Conservation (phyloP, 2,797 vertebrate species). For the Fistularia tabacaria region DNA sequence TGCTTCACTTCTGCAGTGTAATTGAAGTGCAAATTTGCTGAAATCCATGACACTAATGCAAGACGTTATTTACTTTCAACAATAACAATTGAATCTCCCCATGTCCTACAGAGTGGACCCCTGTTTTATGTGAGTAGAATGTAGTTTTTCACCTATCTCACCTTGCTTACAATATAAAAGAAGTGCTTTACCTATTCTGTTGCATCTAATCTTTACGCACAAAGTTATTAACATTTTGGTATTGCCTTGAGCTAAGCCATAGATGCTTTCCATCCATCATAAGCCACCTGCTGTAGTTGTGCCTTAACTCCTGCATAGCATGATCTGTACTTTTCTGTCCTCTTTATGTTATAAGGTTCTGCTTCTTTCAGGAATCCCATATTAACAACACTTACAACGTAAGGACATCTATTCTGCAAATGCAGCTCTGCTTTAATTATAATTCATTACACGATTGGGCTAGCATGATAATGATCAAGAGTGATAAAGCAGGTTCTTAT, state of each 20-base stretch:
- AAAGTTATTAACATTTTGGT: slow-evolving; percentile 18
- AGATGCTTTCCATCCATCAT: slow-evolving; percentile 26
- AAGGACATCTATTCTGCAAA: background rate
- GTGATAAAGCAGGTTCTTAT: too few species aligned
- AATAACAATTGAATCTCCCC: slow-evolving; percentile 67
- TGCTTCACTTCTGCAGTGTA: background rate
- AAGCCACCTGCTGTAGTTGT: slow-evolving; percentile 19
- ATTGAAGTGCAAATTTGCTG: background rate
- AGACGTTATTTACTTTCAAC: slow-evolving; percentile 75
- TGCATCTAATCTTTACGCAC: slow-evolving; percentile 9
- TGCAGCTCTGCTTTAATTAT: slow-evolving; percentile 5
- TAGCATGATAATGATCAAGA: too few species aligned
- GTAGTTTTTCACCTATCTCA: slow-evolving; percentile 66
- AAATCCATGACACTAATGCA: slow-evolving; percentile 61
- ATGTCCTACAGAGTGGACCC: slow-evolving; percentile 80
- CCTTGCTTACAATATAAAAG: slow-evolving; percentile 39
- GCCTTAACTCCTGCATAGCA: slow-evolving; percentile 53
- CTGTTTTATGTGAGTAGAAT: slow-evolving; percentile 87
- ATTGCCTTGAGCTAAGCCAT: slow-evolving; percentile 12
- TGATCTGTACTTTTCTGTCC: slow-evolving; percentile 41
- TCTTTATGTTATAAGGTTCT: slow-evolving; percentile 16
- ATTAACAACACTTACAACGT: slow-evolving; percentile 3
- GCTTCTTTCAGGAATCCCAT: slow-evolving; percentile 28
- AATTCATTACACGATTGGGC: background rate
- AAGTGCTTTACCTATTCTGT: slow-evolving; percentile 44